A percentile compares a stretch with the other conserved stretches of the same genome.
phyloP scores from a whole-genome alignment of 35 echinoderm and acorn worm species.

The Stichopus chloronotus region DNA sequence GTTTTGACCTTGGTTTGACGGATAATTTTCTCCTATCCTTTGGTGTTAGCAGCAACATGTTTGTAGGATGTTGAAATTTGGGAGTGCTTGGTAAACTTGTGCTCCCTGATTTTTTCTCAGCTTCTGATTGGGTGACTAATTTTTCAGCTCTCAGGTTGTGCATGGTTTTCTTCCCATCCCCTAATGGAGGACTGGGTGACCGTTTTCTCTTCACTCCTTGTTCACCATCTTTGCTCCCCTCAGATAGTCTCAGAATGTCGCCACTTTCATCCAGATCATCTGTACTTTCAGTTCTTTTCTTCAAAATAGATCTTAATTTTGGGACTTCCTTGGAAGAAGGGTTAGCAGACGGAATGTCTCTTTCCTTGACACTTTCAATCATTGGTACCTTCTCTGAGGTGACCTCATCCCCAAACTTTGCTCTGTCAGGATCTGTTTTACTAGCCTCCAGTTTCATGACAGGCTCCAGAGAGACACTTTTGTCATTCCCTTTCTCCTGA shows the following conservation, averaged over 20 bases:
- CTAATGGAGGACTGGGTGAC: slow-evolving; percentile 65
- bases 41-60: slow-evolving; percentile 72
- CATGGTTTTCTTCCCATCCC: slow-evolving; percentile 45
- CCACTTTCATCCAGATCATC: slow-evolving; percentile 50
- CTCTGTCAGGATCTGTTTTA: background rate
- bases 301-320: slow-evolving; percentile 83
- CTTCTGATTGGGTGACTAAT: background rate
- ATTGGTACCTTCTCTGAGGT: background rate
- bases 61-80: slow-evolving; percentile 70
- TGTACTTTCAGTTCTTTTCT: slow-evolving; percentile 65
- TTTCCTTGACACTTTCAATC: slow-evolving; percentile 14
- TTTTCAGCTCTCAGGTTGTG: slow-evolving; percentile 17
- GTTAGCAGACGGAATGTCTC: background rate
- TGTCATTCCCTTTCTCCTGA: background rate
- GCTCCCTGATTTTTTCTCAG: slow-evolving; percentile 56
- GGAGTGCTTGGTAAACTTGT: slow-evolving; percentile 41
- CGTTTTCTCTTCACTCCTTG: slow-evolving; percentile 73
- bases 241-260: background rate
- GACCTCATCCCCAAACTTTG: background rate
- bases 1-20: slow-evolving; percentile 59
- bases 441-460: background rate
- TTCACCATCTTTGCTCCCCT: slow-evolving; percentile 43
- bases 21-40: slow-evolving; percentile 58
- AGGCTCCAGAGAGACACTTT: background rate
- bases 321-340: slow-evolving; percentile 51